Conservation (phyloP, 2,113 vertebrate species). For the Pycnonotus jocosus region DNA sequence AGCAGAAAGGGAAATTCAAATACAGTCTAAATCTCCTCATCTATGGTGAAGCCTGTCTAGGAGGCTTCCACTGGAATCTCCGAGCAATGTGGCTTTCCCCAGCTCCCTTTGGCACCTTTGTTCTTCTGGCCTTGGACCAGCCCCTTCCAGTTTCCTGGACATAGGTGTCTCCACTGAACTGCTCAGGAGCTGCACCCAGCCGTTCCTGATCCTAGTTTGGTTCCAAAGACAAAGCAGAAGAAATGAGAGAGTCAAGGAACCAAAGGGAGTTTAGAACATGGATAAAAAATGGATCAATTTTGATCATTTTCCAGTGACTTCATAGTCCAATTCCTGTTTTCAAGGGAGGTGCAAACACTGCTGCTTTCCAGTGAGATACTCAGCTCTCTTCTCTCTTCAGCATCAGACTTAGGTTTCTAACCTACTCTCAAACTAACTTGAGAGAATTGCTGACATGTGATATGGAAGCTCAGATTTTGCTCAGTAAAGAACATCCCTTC, state of each 20-base stretch:
- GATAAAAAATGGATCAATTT: neutral
- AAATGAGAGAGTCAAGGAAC: neutral
- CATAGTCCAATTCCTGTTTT: neutral
- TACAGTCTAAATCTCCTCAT: neutral
- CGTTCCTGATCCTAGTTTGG: rapidly evolving
- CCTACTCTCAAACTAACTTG: neutral
- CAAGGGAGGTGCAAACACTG: neutral
- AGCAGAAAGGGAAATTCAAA: neutral
- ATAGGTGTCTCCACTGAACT: neutral
- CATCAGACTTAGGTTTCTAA: neutral
- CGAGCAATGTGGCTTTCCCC: neutral
- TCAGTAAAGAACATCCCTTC: neutral
- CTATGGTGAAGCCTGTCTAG: neutral
- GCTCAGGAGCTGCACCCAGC: neutral
- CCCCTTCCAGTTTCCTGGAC: neutral
- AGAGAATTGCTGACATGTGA: neutral
- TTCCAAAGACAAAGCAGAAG: neutral
- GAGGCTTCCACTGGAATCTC: neutral
- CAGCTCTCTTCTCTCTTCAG: neutral
- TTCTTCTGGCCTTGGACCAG: neutral
- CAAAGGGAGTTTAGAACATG: neutral
- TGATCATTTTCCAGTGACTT: neutral
- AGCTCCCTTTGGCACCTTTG: neutral
- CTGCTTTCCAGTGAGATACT: neutral
- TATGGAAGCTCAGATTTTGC: neutral